Evolutionary conservation across 2,797 vertebrate genomes (phyloP).

Genomic region (Malacoraja senta): DNA sequence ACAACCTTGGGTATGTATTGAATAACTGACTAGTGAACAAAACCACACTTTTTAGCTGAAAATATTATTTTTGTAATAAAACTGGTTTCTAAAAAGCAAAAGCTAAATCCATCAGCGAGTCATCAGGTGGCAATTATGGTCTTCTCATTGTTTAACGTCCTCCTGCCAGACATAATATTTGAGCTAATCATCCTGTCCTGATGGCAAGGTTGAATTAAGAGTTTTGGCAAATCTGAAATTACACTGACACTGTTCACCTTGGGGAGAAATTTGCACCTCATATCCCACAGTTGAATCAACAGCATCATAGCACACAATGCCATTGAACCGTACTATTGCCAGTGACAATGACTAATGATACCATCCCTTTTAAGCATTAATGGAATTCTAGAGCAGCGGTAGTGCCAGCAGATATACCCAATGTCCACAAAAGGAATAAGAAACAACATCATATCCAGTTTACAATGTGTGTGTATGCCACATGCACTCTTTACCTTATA

Average conservation of each 20-base stretch:
- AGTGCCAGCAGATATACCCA: slow-evolving; percentile 2
- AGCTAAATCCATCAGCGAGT: neutral
- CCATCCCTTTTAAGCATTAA: slow-evolving; percentile 18
- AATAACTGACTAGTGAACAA: neutral
- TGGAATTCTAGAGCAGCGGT: neutral
- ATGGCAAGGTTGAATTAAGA: slow-evolving; percentile 6
- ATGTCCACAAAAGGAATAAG: neutral
- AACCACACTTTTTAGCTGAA: neutral
- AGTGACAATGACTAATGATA: slow-evolving; percentile 28
- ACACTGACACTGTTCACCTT: neutral
- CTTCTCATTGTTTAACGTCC: neutral
- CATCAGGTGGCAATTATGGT: neutral
- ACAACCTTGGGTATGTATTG: neutral
- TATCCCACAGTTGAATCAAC: neutral
- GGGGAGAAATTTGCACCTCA: slow-evolving; percentile 4
- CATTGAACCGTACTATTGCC: neutral
- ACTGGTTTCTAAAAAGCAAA: neutral
- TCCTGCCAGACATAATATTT: neutral
- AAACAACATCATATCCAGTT: neutral
- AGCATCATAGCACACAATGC: neutral
- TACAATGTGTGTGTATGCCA: neutral
- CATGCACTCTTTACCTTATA: neutral
- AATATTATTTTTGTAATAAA: neutral
- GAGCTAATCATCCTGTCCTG: neutral
- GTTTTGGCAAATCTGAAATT: slow-evolving; percentile 12